Evolutionary conservation across 2,113 vertebrate genomes (phyloP), one percentile per base, ranked within the genome.

Genomic region (Stomatorhinus ivindoensis): DNA sequence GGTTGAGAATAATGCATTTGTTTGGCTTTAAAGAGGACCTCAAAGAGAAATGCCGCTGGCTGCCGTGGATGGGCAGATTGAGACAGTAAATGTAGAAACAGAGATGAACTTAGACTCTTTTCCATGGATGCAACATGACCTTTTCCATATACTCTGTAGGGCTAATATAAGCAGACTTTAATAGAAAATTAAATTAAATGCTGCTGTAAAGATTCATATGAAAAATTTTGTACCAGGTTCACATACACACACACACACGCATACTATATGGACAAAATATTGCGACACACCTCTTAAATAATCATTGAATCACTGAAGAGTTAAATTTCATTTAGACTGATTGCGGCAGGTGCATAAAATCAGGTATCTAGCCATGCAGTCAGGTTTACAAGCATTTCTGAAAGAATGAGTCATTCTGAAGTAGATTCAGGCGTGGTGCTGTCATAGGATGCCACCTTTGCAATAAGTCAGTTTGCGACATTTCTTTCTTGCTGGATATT

Each of bases 1-100:
- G 76, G 39, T 85, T 31, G 51, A 85, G 80, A 85, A 47, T 51
- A 76, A 89, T 85, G 51, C 35, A 80, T 85, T 84, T n/a, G 69
- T 51, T 85, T 39, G 61, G 13, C 11, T 47, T 50, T 85, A 61
- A 89, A 35, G 35, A 11, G 88, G 2, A 50, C 48, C 48, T 42
- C 31, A 82, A 27, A 46, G 51, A 24, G 24, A 50, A 42, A 47
- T 19, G n/a, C 35, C 31, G 44, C 31, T 10, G 17, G 24, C 11
- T 8, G 27, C 24, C 0, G 46, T 19, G 61, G 21, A 24, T 0
- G 4, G 19, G 58, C 87, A 13, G 15, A 19, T 4, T 27, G 48
- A 89, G 58, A 27, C 73, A 55, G 19, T 2, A 8, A 39, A 39
- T 76, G 19, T 35, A 53, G 76, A 8, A 39, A 27, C 31, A 3